A percentile compares a stretch with the other conserved stretches of the same genome.
Conservation (phyloP, 1,140 invertebrate species). For the Drosophila bipectinata region DNA sequence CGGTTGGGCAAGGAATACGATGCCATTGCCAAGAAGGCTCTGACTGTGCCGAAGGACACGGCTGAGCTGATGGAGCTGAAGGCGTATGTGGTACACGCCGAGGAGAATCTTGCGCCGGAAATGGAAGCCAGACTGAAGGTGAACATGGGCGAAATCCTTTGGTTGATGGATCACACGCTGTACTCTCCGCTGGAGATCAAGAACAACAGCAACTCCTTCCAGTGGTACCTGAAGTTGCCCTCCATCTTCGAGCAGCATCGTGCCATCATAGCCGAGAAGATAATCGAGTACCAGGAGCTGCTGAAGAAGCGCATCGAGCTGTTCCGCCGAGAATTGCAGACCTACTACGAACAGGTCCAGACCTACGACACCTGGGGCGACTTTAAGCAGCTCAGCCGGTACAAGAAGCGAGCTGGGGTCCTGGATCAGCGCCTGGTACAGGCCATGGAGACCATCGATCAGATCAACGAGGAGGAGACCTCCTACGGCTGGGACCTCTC, state of each 20-base stretch:
- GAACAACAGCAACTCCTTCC: slow-evolving; percentile 93
- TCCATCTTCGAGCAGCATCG: slow-evolving; percentile 92
- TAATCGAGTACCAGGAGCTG: slow-evolving; percentile 92
- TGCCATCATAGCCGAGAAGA: slow-evolving; percentile 92
- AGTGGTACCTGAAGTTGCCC: slow-evolving; percentile 93
- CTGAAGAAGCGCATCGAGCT: slow-evolving; percentile 86
- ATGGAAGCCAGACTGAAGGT: slow-evolving; percentile 90
- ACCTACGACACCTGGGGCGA: slow-evolving; percentile 95
- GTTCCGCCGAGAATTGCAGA: slow-evolving; percentile 88
- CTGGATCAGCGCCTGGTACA: slow-evolving; percentile 88
- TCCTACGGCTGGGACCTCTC: slow-evolving; percentile 95
- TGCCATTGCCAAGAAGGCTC: slow-evolving; percentile 90
- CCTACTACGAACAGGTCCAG: slow-evolving; percentile 92
- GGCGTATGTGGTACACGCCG: slow-evolving; percentile 89
- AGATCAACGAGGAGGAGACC: slow-evolving; percentile 96
- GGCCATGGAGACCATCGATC: slow-evolving; percentile 93
- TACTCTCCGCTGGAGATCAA: slow-evolving; percentile 93
- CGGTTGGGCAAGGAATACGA: slow-evolving; percentile 95
- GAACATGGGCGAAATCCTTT: slow-evolving; percentile 80
- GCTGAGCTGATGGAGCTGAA: slow-evolving; percentile 93
- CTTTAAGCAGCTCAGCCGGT: slow-evolving; percentile 92
- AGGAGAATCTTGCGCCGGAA: slow-evolving; percentile 88
- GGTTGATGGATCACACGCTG: slow-evolving; percentile 90
- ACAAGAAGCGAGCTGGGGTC: slow-evolving; percentile 91
- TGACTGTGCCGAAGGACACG: slow-evolving; percentile 92